Base-by-base conservation (phyloP, 2,797 vertebrate genomes). In the Natrix natrix region DNA sequence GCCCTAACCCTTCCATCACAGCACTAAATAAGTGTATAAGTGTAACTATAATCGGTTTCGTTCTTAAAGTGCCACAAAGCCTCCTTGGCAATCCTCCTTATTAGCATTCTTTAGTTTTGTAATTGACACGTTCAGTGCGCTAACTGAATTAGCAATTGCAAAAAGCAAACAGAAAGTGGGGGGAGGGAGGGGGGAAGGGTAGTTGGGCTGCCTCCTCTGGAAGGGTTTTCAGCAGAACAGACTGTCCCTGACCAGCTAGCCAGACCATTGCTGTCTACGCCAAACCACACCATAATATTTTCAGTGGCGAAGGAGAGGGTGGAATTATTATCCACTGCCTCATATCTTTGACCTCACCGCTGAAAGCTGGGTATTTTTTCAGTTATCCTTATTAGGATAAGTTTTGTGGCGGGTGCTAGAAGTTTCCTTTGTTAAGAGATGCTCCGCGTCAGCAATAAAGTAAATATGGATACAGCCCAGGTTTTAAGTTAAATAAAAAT, bases 261-360 rank as follows among this genome's bases (percentile, higher is more conserved):
- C 97, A 98, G 97, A 96, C 97, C 97, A 95, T 37, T 1, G 12
- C 0, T 0, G 2, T 95, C 97, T 96, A 97, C 97, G 97, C 98
- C 98, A 98, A 98, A 97, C 98, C 98, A 59, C 97, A 98, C 97
- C 97, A 97, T 96, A 97, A 96, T 97, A 97, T 97, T 91, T 95
- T 96, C 95, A 92, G 97, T 98, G 97, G 97, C 96, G 97, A 97
- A 95, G 97, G 91, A 17, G 26, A 59, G 43, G 17, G 10, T 55
- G n/a, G 63, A 43, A 96, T 96, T 92, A 95, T 93, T 92, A 95
- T 94, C 95, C 78, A 0, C 95, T 60, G 96, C 95, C 96, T 96
- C 95, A 94, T 95, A 97, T 94, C 94, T 96, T 97, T 97, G 95
- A 96, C 96, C 96, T 97, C 98, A 97, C 96, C 96, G 95, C 93